These are phyloP conservation scores for Cyanoliseus patagonus DNA, from an alignment of 2,113 vertebrate species.

Conservation along the genomic window DNA sequence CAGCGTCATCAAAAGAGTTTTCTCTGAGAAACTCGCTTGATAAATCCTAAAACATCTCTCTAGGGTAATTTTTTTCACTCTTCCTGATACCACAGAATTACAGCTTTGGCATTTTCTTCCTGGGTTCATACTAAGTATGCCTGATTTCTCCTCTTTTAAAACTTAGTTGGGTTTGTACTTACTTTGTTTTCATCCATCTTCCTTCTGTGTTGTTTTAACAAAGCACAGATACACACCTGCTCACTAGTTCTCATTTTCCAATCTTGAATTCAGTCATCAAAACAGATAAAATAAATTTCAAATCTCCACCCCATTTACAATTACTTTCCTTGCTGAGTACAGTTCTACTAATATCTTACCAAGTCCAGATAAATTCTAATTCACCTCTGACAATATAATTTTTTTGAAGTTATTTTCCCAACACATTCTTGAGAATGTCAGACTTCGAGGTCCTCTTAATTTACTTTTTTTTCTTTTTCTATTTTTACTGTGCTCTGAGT, in stretches of 20 bases:
- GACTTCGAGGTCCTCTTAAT: background rate
- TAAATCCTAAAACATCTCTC: background rate
- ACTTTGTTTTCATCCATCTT: background rate
- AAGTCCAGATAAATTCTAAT: background rate
- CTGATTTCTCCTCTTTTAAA: background rate
- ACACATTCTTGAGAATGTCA: background rate
- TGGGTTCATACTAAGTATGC: fast-evolving
- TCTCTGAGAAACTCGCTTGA: background rate
- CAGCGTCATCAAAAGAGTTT: background rate
- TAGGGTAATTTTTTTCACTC: background rate
- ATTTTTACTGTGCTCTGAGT: background rate
- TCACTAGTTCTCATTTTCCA: background rate
- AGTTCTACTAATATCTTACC: background rate
- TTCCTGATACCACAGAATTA: background rate
- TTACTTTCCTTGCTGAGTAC: background rate
- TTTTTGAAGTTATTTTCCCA: background rate
- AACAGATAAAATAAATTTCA: background rate
- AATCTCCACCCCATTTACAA: background rate
- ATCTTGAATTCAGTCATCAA: background rate
- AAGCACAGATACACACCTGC: background rate
- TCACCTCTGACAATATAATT: background rate
- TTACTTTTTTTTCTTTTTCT: background rate
- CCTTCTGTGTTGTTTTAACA: background rate
- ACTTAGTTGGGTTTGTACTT: background rate
- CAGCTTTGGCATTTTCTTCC: background rate